A percentile compares a stretch with the other conserved stretches of the same genome.
Conservation (phyloP, 2,797 vertebrate genomes). For the Emys orbicularis region DNA sequence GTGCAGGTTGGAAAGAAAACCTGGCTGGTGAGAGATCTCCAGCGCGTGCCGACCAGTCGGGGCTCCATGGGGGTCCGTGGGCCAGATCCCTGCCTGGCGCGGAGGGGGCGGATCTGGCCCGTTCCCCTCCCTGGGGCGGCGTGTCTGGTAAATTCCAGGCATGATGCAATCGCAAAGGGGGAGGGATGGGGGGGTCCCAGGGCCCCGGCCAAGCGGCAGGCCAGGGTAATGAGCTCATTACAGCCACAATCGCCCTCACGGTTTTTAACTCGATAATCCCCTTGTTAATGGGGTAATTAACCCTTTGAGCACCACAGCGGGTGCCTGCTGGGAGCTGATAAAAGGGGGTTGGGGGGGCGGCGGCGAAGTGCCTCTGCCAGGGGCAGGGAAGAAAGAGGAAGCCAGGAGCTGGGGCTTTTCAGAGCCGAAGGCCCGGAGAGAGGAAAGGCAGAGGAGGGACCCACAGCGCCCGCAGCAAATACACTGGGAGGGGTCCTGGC, state of each 20-base stretch:
- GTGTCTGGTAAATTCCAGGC: no score
- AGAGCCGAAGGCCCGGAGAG: background rate
- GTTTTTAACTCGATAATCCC: constrained; percentile 51
- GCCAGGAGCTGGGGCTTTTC: background rate
- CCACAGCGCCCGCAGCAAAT: background rate
- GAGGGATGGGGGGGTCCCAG: background rate
- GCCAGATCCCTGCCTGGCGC: no score
- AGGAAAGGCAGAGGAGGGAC: background rate
- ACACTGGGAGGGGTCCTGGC: background rate
- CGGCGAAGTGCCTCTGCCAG: background rate
- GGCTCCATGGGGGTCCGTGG: background rate
- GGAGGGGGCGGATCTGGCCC: background rate
- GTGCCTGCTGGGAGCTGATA: constrained; percentile 15
- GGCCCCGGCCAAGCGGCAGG: background rate
- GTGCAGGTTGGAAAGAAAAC: no score
- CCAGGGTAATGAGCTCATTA: constrained; percentile 47
- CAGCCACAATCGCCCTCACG: constrained; percentile 24
- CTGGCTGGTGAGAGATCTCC: no score
- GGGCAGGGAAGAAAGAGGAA: background rate
- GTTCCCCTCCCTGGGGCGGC: no score
- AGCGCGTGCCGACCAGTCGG: no score
- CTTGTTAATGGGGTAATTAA: constrained; percentile 63
- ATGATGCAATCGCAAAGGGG: background rate
- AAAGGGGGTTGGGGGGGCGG: background rate
- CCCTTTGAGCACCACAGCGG: constrained; percentile 28